Conservation (phyloP, 2,113 vertebrate genomes). For the Pyrgilauda ruficollis region DNA sequence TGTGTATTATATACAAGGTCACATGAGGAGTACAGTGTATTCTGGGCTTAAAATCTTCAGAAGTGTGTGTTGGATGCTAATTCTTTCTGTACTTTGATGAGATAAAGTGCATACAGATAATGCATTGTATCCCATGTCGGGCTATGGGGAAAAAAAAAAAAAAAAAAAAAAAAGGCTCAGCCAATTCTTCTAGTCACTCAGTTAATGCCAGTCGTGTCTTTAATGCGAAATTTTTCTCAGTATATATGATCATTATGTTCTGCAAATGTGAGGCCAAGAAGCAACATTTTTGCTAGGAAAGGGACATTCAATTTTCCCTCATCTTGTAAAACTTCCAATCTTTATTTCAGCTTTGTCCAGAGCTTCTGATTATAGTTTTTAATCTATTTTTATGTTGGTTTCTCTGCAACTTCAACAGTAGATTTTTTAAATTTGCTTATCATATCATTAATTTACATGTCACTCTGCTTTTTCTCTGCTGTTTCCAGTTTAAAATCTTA, state of each 20-base stretch:
- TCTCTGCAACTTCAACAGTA: background rate
- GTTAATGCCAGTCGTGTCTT: background rate
- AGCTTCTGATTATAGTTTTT: background rate
- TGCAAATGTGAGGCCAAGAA: background rate
- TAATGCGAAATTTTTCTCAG: background rate
- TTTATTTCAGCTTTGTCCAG: background rate
- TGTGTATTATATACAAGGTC: background rate
- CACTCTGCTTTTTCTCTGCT: background rate
- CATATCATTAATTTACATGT: background rate
- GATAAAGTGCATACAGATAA: background rate
- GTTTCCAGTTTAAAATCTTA: conserved; percentile 33
- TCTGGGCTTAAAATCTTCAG: background rate
- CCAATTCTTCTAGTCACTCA: background rate
- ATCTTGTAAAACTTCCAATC: background rate
- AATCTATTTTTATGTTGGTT: background rate
- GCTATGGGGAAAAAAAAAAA: background rate
- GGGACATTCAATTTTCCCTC: background rate
- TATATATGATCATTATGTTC: background rate
- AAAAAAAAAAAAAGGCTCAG: fast-evolving
- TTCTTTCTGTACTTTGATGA: background rate
- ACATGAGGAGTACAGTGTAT: background rate
- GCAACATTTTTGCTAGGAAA: background rate
- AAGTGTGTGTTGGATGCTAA: background rate
- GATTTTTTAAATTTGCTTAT: background rate
- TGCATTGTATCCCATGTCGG: background rate